Conservation (phyloP, 2,113 vertebrate species). For the Oreochromis niloticus region DNA sequence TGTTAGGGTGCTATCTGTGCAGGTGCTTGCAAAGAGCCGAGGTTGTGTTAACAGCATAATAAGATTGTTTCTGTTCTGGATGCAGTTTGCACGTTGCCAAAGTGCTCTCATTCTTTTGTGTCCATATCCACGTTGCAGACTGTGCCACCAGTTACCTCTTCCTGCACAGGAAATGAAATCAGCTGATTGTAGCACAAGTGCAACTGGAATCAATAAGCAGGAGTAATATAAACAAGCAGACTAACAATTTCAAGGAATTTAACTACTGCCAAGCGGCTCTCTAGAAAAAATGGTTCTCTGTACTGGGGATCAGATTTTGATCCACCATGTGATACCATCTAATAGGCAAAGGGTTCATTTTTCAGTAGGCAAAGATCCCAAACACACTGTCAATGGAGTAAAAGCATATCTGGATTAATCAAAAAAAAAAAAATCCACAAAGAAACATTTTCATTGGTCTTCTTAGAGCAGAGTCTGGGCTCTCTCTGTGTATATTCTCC, state of each 20-base stretch:
- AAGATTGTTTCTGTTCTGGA: neutral
- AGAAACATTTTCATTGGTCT: no score
- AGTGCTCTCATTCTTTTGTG: neutral
- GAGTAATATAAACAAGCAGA: neutral
- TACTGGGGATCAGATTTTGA: neutral
- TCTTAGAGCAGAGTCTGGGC: neutral
- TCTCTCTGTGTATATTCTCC: neutral
- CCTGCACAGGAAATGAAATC: neutral
- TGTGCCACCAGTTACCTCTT: neutral
- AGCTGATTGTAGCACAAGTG: neutral
- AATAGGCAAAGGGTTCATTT: neutral
- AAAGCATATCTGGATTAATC: neutral
- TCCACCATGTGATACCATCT: neutral
- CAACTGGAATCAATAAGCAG: neutral
- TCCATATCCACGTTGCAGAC: neutral
- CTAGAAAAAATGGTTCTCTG: neutral
- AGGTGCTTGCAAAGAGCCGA: neutral
- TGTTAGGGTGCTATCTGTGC: neutral
- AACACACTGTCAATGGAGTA: neutral
- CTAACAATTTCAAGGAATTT: neutral
- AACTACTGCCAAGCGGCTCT: neutral
- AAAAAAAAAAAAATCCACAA: neutral
- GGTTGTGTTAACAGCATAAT: neutral
- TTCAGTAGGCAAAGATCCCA: neutral
- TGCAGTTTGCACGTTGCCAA: neutral